Percentiles rank a stretch among this genome's conserved stretches.
Evolutionary conservation across 2,113 vertebrate species (phyloP).

Genomic region (Ursus arctos): DNA sequence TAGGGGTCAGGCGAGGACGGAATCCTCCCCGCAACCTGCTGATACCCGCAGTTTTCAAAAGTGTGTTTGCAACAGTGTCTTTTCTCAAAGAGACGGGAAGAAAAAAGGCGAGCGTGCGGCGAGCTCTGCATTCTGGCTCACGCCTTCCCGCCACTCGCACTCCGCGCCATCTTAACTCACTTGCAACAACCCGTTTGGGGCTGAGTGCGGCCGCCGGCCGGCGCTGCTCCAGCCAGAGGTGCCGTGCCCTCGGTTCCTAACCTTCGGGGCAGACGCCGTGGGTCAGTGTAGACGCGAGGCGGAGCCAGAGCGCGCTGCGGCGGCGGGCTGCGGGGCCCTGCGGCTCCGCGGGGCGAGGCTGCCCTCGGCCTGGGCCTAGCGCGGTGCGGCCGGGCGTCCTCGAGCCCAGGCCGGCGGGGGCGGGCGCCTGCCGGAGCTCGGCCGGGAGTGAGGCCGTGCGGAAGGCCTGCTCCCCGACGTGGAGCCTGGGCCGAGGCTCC

Average conservation of each 20-base stretch:
- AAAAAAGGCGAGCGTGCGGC: neutral
- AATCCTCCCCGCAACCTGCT: neutral
- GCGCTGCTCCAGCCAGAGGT: fast-evolving
- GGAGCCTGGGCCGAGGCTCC: neutral
- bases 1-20: neutral
- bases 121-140: neutral
- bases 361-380: neutral
- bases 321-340: neutral
- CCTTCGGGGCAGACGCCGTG: neutral
- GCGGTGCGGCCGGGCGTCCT: neutral
- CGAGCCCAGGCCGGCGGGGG: neutral
- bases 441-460: neutral
- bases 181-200: neutral
- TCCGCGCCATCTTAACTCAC: conserved; percentile 58
- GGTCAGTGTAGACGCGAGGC: neutral
- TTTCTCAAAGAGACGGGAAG: neutral
- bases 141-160: neutral
- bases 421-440: neutral
- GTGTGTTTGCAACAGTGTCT: neutral
- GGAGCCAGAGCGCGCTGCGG: neutral
- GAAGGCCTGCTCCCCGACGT: neutral
- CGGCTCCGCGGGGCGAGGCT: neutral
- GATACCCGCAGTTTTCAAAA: neutral
- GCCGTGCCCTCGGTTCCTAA: neutral
- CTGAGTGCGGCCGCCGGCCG: neutral